Evolutionary conservation across 2,113 vertebrate species (phyloP).

Genomic region (Ochotona curzoniae): DNA sequence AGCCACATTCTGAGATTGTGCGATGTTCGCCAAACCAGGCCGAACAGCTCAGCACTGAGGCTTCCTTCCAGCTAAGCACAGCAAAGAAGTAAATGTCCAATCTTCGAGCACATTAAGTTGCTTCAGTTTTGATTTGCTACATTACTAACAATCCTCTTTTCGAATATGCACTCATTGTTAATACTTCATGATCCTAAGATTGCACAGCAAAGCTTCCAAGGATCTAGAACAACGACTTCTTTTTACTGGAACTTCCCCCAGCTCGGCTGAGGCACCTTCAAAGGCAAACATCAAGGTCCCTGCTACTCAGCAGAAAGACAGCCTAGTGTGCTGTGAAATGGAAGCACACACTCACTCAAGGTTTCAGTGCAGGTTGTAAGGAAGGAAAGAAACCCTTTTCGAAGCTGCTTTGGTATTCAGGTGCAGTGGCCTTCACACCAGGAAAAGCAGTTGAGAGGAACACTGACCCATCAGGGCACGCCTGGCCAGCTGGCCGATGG

Average conservation of each 20-base stretch:
- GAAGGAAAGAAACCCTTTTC: constrained; percentile 20
- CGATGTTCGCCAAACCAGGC: background rate
- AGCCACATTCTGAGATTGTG: background rate
- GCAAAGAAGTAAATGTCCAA: background rate
- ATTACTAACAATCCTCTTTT: background rate
- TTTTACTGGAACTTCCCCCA: background rate
- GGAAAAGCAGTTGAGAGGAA: constrained; percentile 3
- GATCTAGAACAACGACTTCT: background rate
- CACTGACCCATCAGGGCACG: background rate
- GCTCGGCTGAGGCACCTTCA: background rate
- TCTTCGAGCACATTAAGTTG: constrained; percentile 29
- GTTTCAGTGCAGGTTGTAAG: background rate
- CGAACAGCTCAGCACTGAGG: background rate
- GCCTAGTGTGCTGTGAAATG: background rate
- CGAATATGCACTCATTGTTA: background rate
- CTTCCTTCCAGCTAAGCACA: background rate
- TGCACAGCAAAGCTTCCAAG: constrained; percentile 22
- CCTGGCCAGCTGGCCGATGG: background rate
- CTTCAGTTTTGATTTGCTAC: constrained; percentile 40
- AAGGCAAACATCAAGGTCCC: background rate
- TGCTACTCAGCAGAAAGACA: background rate
- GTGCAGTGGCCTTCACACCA: constrained; percentile 29
- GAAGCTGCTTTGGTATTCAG: constrained; percentile 18
- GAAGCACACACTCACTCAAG: background rate
- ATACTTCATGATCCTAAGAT: constrained; percentile 38